phyloP scores from a whole-genome alignment of 1,140 invertebrate genomes.

The Gryllus bimaculatus region DNA sequence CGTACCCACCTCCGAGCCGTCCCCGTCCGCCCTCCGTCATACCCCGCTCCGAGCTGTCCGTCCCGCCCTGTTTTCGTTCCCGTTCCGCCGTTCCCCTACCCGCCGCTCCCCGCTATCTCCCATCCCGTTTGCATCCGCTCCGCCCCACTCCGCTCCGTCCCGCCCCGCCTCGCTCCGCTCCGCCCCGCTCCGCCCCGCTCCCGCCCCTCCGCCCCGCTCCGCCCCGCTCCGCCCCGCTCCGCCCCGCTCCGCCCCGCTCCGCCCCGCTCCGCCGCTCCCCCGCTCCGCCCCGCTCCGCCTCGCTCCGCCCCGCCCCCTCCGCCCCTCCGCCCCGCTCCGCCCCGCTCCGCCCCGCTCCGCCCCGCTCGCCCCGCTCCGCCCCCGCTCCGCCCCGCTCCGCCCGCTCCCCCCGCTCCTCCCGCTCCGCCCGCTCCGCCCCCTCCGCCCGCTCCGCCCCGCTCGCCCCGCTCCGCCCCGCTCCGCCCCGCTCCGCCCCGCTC shows the following conservation, averaged over 20 bases:
- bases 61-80: too few relatives aligned
- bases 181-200: not conserved
- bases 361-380: not conserved
- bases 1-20: too few relatives aligned
- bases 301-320: not conserved
- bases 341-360: not conserved
- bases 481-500: not conserved
- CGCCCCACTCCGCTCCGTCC: not conserved
- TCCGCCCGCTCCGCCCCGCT: not conserved
- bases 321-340: not conserved
- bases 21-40: too few relatives aligned
- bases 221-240: not conserved
- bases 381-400: not conserved
- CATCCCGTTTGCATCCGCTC: too few relatives aligned
- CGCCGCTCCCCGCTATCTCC: too few relatives aligned
- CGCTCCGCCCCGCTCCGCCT: not conserved
- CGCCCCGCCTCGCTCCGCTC: not conserved
- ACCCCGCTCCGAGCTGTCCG: too few relatives aligned
- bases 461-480: not conserved
- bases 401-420: not conserved
- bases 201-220: not conserved
- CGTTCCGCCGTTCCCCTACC: not conserved
- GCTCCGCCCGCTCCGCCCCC: not conserved
- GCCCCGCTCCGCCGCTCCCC: not conserved
- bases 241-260: not conserved